These are phyloP conservation scores for Eulemur rufifrons DNA, from an alignment of 2,113 vertebrate species.

Conservation along the genomic window DNA sequence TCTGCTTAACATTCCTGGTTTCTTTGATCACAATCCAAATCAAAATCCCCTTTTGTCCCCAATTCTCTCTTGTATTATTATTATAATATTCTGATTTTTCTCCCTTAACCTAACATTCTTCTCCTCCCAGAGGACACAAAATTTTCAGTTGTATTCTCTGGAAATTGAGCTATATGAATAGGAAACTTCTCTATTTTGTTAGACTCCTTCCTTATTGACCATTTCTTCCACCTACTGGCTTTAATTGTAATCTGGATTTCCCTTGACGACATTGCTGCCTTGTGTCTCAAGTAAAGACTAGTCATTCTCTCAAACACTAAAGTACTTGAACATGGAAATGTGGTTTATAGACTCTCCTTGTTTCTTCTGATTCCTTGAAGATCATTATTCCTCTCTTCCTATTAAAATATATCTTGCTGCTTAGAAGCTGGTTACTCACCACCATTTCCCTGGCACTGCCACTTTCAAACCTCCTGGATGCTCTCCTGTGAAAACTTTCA, in stretches of 20 bases:
- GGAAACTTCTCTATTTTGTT: neutral
- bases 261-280: neutral
- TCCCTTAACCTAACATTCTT: no score
- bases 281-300: neutral
- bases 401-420: neutral
- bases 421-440: neutral
- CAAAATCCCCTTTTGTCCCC: no score
- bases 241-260: neutral
- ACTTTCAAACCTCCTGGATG: neutral
- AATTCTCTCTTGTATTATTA: no score
- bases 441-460: neutral
- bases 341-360: neutral
- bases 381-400: neutral
- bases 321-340: no score
- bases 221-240: neutral
- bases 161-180: no score
- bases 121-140: no score
- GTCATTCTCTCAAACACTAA: no score
- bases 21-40: no score
- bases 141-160: no score
- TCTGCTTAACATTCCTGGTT: no score
- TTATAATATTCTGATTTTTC: no score
- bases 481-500: neutral
- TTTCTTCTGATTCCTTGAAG: neutral
- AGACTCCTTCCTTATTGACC: neutral